phyloP scores from a whole-genome alignment of 1,140 invertebrate genomes.

The Tetragnatha versicolor region DNA sequence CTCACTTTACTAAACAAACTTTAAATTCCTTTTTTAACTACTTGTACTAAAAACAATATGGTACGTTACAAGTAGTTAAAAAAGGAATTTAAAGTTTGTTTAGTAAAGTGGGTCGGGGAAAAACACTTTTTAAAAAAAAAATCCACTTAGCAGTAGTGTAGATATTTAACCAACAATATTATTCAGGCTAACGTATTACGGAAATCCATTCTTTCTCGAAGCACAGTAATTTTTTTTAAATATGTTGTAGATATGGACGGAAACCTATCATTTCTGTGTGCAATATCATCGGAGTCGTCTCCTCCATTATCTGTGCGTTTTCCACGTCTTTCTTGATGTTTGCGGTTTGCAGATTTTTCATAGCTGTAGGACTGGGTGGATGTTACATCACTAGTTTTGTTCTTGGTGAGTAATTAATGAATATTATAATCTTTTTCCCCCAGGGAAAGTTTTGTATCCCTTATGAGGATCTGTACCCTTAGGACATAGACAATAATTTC shows the following conservation, averaged over 20 bases:
- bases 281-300: neutral
- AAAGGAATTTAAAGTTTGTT: no score
- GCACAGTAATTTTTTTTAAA: neutral
- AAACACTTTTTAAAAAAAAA: no score
- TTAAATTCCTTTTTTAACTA: no score
- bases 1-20: no score
- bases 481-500: no score
- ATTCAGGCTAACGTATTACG: neutral
- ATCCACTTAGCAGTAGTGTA: no score
- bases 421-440: no score
- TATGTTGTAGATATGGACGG: slow-evolving; percentile 51
- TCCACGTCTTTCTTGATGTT: slow-evolving; percentile 15
- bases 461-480: no score
- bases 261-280: neutral
- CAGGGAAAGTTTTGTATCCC: no score
- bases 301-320: slow-evolving; percentile 5
- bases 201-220: neutral
- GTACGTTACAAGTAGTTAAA: no score
- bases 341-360: slow-evolving; percentile 11
- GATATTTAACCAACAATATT: neutral
- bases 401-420: slow-evolving; percentile 24
- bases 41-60: no score
- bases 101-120: no score
- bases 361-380: slow-evolving; percentile 6
- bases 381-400: slow-evolving; percentile 8